phyloP scores from a whole-genome alignment of 1,140 invertebrate genomes.

The Lysiphlebus fabarum region DNA sequence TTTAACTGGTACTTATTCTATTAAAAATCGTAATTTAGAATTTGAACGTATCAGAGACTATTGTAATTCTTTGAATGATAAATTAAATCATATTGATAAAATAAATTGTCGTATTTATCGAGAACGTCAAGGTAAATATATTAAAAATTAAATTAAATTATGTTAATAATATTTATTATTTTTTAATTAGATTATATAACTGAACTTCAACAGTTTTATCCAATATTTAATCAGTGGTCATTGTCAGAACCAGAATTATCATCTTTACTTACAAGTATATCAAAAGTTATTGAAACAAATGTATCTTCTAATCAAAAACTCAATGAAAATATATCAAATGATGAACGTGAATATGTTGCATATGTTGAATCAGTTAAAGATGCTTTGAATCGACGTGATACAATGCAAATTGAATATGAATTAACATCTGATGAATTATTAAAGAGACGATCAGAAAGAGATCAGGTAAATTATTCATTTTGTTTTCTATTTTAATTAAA shows the following conservation, averaged over 20 bases:
- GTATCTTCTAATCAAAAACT: conserved; percentile 57
- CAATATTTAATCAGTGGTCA: conserved; percentile 59
- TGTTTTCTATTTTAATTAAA: conserved; percentile 9
- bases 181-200: conserved; percentile 51
- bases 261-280: conserved; percentile 53
- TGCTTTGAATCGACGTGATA: conserved; percentile 64
- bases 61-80: conserved; percentile 63
- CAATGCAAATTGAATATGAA: conserved; percentile 70
- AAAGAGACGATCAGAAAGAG: conserved; percentile 63
- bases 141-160: not conserved
- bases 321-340: conserved; percentile 52
- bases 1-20: conserved; percentile 57
- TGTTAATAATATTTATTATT: not conserved
- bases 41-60: conserved; percentile 67
- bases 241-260: conserved; percentile 56
- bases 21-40: conserved; percentile 63
- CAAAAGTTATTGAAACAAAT: conserved; percentile 55
- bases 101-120: conserved; percentile 67
- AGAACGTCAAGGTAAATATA: conserved; percentile 60
- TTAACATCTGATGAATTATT: conserved; percentile 64
- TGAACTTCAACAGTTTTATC: conserved; percentile 59
- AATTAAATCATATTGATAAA: conserved; percentile 64
- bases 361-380: conserved; percentile 70
- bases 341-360: conserved; percentile 67
- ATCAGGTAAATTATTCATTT: conserved; percentile 54